These are phyloP conservation scores for Dendrocincla tyrannina DNA, from an alignment of 2,797 vertebrate genomes.

Conservation along the genomic window DNA sequence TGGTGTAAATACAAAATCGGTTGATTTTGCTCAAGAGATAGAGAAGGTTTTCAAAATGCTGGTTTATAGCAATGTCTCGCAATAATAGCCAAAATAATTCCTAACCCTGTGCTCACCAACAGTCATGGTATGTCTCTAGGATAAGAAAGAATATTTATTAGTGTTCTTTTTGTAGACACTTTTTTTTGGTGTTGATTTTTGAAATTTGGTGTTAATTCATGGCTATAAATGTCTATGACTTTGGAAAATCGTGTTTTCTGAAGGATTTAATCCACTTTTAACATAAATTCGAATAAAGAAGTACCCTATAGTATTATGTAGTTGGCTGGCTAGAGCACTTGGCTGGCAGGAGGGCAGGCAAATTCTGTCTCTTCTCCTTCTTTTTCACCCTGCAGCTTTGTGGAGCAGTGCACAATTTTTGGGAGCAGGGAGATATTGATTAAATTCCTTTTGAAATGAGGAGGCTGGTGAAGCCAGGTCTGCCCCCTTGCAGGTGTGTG, in stretches of 20 bases:
- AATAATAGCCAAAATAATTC: background rate
- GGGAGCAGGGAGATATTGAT: background rate
- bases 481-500: background rate
- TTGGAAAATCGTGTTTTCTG: background rate
- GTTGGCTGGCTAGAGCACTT: background rate
- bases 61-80: background rate
- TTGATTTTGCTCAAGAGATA: background rate
- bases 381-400: background rate
- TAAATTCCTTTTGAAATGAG: background rate
- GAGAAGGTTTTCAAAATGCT: background rate
- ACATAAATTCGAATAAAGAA: background rate
- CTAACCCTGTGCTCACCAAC: background rate
- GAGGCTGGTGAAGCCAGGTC: background rate
- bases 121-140: accelerated
- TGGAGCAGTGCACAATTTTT: background rate
- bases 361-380: background rate
- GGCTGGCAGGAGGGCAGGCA: background rate
- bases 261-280: background rate
- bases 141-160: background rate
- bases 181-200: background rate
- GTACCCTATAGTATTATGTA: accelerated
- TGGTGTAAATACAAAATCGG: background rate
- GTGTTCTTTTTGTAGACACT: background rate
- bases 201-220: background rate
- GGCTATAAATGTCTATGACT: background rate